Evolutionary conservation across 2,113 vertebrate species (phyloP), one percentile per base, ranked within the genome.

Genomic region (Fregetta grallaria): DNA sequence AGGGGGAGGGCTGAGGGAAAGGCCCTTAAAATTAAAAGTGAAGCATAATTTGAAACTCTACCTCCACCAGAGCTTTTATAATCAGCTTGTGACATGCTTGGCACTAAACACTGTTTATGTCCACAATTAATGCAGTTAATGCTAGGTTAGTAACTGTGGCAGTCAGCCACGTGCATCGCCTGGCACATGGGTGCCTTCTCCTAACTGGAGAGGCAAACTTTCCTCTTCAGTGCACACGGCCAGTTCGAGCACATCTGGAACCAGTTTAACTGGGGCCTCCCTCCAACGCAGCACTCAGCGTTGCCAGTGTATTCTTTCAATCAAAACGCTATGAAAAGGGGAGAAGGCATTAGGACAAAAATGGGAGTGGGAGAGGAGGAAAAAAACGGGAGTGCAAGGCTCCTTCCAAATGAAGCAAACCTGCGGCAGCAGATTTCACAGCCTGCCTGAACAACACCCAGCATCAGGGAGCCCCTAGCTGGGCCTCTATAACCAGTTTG

Each of bases 1-100:
- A 18, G 63, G 6, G 55, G 32, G 65, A 5, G 13, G 21, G 21
- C 15, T 12, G 16, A 32, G 50, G 65, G 61, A 23, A 80, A 59
- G 62, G 82, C 30, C 10, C 62, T 83, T 71, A 66, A 82, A 94
- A 91, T 93, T 63, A 92, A 88, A 77, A 92, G 74, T 94, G 53
- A 94, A 86, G 90, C 79, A 32, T 45, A 62, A 72, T 95, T 96
- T 84, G 93, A 96, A 89, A 91, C 88, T 79, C 59, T 87, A 77
- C 80, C 91, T 59, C 38, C 61, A 67, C 79, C 56, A 40, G 49
- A 26, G 67, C 53, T 92, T 96, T 96, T 92, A 78, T 94, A 88
- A 96, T 86, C 92, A 85, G 76, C 86, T 96, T 92, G 86, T 92
- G 96, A 97, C 83, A 75, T 29, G 86, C 73, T 94, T 96, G 94